phyloP scores from a whole-genome alignment of 2,113 vertebrate species.

The Lutjanus erythropterus region DNA sequence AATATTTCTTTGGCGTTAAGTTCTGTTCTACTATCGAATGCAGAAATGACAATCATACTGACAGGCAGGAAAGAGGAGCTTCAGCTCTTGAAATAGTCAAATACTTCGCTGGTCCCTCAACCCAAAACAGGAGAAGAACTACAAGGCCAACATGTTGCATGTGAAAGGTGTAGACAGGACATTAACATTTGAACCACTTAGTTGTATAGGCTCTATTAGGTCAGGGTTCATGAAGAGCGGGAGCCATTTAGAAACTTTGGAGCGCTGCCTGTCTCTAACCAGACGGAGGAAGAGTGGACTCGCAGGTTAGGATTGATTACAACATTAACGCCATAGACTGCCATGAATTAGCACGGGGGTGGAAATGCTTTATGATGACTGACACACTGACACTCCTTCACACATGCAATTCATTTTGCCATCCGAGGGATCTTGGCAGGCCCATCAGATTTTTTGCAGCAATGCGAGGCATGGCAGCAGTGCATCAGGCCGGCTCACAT shows the following conservation, averaged over 20 bases:
- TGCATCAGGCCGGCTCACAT: slow-evolving; percentile 75
- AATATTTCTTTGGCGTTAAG: background rate
- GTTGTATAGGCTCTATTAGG: slow-evolving; percentile 64
- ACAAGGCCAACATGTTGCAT: slow-evolving; percentile 32
- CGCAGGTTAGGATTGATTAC: slow-evolving; percentile 75
- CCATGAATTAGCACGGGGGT: slow-evolving; percentile 69
- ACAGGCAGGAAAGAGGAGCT: background rate
- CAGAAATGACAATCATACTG: background rate
- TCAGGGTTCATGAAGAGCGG: slow-evolving; percentile 58
- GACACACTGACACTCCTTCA: slow-evolving; percentile 73
- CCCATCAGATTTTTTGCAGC: slow-evolving; percentile 66
- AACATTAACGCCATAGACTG: slow-evolving; percentile 69
- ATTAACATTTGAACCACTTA: slow-evolving; percentile 60
- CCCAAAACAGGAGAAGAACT: slow-evolving; percentile 36
- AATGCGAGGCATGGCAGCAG: slow-evolving; percentile 73
- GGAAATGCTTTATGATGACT: slow-evolving; percentile 73
- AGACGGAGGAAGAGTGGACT: slow-evolving; percentile 67
- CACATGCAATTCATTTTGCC: slow-evolving; percentile 67
- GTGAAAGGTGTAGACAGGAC: slow-evolving; percentile 44
- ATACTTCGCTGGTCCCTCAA: slow-evolving; percentile 11
- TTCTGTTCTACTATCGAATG: background rate
- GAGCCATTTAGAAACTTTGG: slow-evolving; percentile 77
- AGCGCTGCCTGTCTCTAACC: slow-evolving; percentile 80
- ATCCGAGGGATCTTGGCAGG: slow-evolving; percentile 72
- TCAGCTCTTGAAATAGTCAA: slow-evolving; percentile 25